Base-by-base conservation (phyloP, 1,140 invertebrate species). In the Drosophila sp. region DNA sequence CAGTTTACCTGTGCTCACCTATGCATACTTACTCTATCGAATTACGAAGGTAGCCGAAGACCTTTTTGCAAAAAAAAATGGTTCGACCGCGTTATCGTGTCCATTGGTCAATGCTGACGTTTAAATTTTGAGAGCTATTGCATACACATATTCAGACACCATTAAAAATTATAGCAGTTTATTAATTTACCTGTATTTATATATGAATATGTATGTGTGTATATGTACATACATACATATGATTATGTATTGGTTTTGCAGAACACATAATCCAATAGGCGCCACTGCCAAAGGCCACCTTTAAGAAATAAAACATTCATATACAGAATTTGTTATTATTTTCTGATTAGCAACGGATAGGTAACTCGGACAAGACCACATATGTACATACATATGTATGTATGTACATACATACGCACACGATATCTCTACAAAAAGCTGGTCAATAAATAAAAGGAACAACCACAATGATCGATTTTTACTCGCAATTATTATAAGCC, bases 261-360 rank as follows among this genome's bases (percentile, higher is more conserved):
- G 11, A 38, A 27, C 3, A 27, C 44, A 50, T 47, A 50, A 50
- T 50, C 23, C 44, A 50, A 50, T 50, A 50, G 23, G 44, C 44
- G 44, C 44, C 44, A 50, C 44, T 41, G 40, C n/a, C n/a, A 41
- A 17, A 41, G 40, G 40, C 40, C 11, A 41, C 6, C 23, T 50
- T 27, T 25, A 47, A 25, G 23, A 47, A 47, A 47, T 25, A 23
- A 50, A 27, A 10, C 2, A 27, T 10, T 17, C 17, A 50, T 41
- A 30, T 50, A 65, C 40, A 40, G 57, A 29, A 72, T 54, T 79
- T 79, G 63, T 75, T 80, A 60, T 71, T 75, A 66, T 68, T 78
- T 66, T 65, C 66, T 72, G 65, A 68, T 68, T 66, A 69, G 71
- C 66, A 60, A 40, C 61, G 66, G 38, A 61, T 69, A 66, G 65